Base-by-base conservation (phyloP, 2,888 invertebrate species). In the Temnothorax unifasciatus region DNA sequence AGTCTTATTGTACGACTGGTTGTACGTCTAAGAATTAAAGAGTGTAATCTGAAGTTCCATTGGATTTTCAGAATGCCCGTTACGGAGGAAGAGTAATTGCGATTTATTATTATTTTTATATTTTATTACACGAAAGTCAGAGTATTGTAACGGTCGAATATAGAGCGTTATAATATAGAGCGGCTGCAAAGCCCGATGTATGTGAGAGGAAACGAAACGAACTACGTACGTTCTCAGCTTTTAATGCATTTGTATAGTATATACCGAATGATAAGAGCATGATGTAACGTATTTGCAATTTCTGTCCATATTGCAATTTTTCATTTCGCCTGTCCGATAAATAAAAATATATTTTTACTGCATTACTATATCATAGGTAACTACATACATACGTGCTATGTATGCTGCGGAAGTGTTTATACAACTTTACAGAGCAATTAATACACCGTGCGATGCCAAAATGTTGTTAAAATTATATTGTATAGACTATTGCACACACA, bases 21-120 rank as follows among this genome's bases (percentile, higher is more conserved):
- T 85, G 21, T 54, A 83, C 41, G 21, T 86, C 82, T 69, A 86
- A 88, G 84, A 69, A 85, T 76, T 89, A 61, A 77, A 81, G 34
- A 34, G 74, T 74, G 54, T 88, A 83, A 86, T 87, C 66, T 64
- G 68, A 89, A 87, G 84, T 89, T 89, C 83, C 71, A 83, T 83
- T 82, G 71, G 61, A 85, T 73, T 79, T 86, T 85, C 83, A 82
- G 83, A 83, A 85, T 79, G 74, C 64, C 47, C 47, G 74, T 88
- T 75, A 71, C 66, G 75, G 18, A 71, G 18, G 18, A 77, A 41
- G 64, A 86, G 54, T 79, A 86, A 85, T 84, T 83, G 47, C 85
- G 64, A 73, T 84, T 90, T 84, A 86, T 87, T 89, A 90, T 89
- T 89, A 90, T 89, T 90, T 90, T 90, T 89, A 77, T 89, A 90